phyloP scores from a whole-genome alignment of 2,888 invertebrate species.

The Escarpia spicata region DNA sequence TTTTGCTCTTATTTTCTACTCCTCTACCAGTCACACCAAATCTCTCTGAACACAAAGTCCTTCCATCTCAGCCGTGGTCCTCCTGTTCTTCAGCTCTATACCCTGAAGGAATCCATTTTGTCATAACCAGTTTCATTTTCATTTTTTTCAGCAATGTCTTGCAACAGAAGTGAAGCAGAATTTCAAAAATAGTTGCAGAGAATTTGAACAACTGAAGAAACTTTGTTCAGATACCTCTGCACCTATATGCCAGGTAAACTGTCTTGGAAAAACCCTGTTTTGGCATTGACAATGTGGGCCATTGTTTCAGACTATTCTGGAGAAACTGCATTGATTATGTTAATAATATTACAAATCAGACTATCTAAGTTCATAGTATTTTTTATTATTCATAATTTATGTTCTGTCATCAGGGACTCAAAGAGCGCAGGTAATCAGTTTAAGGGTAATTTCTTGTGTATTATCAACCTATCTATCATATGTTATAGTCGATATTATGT shows the following conservation, averaged over 20 bases:
- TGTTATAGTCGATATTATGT: no score
- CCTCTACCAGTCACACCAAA: no score
- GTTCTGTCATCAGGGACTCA: neutral
- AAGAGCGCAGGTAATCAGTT: neutral
- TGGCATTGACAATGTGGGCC: neutral
- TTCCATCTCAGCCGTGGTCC: no score
- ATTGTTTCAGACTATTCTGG: neutral
- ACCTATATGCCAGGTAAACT: neutral
- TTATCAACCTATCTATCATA: no score
- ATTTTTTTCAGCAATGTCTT: neutral
- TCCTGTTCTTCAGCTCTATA: no score
- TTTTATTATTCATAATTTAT: neutral
- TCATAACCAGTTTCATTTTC: neutral
- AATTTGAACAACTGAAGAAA: conserved; percentile 2
- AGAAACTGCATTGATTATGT: neutral
- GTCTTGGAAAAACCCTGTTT: neutral
- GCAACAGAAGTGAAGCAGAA: neutral
- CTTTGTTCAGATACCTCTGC: neutral
- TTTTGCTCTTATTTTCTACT: no score
- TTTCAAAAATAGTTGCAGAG: neutral
- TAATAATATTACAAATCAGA: neutral
- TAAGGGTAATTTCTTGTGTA: neutral
- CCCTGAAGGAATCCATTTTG: no score
- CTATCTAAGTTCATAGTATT: neutral
- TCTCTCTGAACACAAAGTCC: no score